Percentiles rank a stretch among this genome's conserved stretches.
These are phyloP conservation scores for Turritopsis dohrnii DNA, from an alignment of 30 jellyfish, hydroid and myxozoan genomes.

Conservation along the genomic window DNA sequence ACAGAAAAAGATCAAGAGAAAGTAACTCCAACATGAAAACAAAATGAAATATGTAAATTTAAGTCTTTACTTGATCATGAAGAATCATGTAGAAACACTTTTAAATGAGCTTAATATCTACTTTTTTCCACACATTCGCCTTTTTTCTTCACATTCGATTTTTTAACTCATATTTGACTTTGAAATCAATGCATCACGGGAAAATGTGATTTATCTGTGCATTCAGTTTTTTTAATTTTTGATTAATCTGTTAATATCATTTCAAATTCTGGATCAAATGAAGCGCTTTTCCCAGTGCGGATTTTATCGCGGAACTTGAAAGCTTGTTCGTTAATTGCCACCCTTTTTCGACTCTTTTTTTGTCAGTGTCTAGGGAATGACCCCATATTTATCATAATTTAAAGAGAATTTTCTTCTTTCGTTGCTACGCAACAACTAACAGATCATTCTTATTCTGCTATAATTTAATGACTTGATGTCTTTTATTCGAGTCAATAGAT, in stretches of 20 bases:
- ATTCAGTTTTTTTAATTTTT: background rate
- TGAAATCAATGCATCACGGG: background rate
- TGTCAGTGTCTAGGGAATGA: background rate
- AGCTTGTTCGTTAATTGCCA: background rate
- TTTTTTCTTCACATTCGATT: background rate
- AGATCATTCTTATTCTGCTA: too few species aligned
- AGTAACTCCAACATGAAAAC: too few species aligned
- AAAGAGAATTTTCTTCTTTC: too few species aligned
- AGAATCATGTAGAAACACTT: background rate
- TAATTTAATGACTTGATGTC: too few species aligned
- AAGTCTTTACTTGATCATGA: too few species aligned
- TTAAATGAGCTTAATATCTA: background rate
- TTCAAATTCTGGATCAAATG: background rate
- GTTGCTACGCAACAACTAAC: too few species aligned
- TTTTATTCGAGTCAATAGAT: too few species aligned
- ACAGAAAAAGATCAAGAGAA: background rate
- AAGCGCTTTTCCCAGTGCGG: background rate
- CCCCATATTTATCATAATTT: too few species aligned
- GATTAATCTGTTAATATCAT: background rate
- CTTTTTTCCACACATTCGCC: background rate
- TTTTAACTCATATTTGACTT: background rate
- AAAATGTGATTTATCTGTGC: background rate
- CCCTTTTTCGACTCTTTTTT: background rate
- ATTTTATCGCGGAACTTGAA: background rate
- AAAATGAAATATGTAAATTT: too few species aligned